Evolutionary conservation across 2,888 invertebrate genomes (phyloP).

Genomic region (Penaeus monodon): DNA sequence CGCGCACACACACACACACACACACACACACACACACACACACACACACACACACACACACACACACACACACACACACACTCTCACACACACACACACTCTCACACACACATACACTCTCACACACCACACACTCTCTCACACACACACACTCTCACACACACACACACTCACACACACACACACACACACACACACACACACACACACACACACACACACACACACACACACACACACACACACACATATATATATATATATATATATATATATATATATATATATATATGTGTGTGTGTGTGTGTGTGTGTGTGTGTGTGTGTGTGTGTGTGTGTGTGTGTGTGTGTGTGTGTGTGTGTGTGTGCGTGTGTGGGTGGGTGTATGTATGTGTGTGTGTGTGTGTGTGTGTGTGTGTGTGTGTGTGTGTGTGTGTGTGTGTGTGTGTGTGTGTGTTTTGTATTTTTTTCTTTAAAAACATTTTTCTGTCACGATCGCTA

Average conservation of each 20-base stretch:
- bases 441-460: no score
- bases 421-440: neutral
- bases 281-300: neutral
- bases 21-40: slow-evolving; percentile 7
- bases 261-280: neutral
- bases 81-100: no score
- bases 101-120: no score
- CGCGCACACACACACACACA: slow-evolving; percentile 11
- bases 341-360: slow-evolving; percentile 21
- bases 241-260: neutral
- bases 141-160: neutral
- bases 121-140: no score
- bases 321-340: slow-evolving; percentile 17
- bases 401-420: slow-evolving; percentile 8
- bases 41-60: slow-evolving; percentile 18
- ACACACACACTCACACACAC: slow-evolving; percentile 11
- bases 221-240: no score
- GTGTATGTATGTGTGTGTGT: slow-evolving; percentile 14
- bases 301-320: slow-evolving; percentile 1
- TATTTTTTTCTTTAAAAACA: no score
- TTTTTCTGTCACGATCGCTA: no score
- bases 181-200: slow-evolving; percentile 17
- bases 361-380: slow-evolving; percentile 5
- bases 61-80: neutral
- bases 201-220: neutral